These are phyloP conservation scores for Bombus confusus DNA, from an alignment of 1,140 invertebrate genomes.

Conservation along the genomic window DNA sequence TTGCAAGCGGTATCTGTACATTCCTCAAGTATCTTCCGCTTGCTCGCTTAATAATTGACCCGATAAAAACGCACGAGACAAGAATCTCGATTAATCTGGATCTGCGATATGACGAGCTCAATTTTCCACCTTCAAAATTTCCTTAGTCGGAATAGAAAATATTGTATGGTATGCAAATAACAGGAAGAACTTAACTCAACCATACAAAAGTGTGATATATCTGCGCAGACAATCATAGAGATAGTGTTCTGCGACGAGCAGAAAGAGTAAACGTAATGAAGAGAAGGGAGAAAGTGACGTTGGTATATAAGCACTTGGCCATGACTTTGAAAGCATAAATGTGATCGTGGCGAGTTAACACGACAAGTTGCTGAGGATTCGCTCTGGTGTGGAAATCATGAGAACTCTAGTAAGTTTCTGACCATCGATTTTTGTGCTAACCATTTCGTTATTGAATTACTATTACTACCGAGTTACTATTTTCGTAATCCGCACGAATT, in stretches of 20 bases:
- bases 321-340: conserved; percentile 81
- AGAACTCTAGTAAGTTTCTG: conserved; percentile 75
- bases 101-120: background rate
- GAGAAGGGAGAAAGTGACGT: conserved; percentile 81
- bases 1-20: background rate
- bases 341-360: conserved; percentile 57
- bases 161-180: background rate
- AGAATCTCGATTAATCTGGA: background rate
- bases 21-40: background rate
- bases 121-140: background rate
- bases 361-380: conserved; percentile 26
- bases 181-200: background rate
- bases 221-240: conserved; percentile 5
- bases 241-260: conserved; percentile 30
- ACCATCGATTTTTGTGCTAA: background rate
- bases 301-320: conserved; percentile 81
- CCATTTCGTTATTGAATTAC: background rate
- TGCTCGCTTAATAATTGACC: background rate
- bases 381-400: conserved; percentile 66
- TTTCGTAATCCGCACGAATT: background rate
- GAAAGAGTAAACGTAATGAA: conserved; percentile 60
- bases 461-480: no score
- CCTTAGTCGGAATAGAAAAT: background rate
- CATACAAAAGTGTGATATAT: conserved; percentile 13
- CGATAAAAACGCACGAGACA: background rate